Percentiles rank a stretch among this genome's conserved stretches.
phyloP scores from a whole-genome alignment of 2,797 vertebrate species.

The Myiothlypis coronata region DNA sequence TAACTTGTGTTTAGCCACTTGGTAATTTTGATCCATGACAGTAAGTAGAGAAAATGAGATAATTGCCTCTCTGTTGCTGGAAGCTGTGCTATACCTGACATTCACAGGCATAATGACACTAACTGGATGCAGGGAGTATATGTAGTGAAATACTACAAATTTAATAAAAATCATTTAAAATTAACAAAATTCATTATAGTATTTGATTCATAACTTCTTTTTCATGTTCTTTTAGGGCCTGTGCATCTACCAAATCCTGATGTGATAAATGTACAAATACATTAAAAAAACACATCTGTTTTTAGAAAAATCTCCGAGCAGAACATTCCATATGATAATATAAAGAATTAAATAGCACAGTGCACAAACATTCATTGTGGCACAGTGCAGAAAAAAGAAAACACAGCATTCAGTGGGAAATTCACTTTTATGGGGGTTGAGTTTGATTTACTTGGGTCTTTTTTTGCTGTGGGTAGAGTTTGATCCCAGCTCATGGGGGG shows the following conservation, averaged over 20 bases:
- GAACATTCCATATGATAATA: neutral
- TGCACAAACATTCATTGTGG: neutral
- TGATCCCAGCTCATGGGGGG: rapidly evolving
- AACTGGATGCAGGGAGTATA: neutral
- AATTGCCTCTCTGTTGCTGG: neutral
- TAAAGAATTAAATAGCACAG: neutral
- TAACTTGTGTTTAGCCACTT: neutral
- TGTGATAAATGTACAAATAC: neutral
- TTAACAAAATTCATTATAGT: neutral
- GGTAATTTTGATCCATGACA: neutral
- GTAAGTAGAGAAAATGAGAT: neutral
- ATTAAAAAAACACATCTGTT: neutral
- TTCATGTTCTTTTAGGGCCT: neutral
- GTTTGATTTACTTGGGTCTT: neutral
- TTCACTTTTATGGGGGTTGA: neutral
- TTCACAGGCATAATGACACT: neutral
- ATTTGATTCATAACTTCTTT: neutral
- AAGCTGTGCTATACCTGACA: neutral
- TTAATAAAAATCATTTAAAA: neutral
- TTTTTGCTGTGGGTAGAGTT: neutral
- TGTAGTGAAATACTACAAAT: neutral
- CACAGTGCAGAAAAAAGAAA: neutral
- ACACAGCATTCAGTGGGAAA: neutral
- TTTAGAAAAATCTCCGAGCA: neutral
- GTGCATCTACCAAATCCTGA: neutral